These are phyloP conservation scores for Oryzaephilus surinamensis DNA, from an alignment of 1,140 invertebrate species.

Conservation along the genomic window DNA sequence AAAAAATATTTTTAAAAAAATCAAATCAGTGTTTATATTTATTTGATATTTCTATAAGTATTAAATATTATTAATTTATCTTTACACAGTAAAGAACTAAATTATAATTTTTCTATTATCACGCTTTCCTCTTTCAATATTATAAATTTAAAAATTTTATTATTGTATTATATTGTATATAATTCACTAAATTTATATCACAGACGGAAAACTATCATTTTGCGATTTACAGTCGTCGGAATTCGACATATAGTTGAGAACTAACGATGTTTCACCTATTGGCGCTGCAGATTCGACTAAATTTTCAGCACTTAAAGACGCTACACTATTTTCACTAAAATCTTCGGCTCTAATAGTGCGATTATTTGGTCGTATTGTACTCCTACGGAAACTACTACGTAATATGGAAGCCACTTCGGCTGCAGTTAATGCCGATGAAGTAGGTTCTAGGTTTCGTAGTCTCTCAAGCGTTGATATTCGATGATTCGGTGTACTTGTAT, in stretches of 20 bases:
- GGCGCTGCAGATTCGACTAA: conserved; percentile 48
- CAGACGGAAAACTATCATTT: conserved; percentile 14
- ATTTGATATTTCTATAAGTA: no score
- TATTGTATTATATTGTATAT: no score
- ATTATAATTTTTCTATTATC: no score
- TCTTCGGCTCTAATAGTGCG: conserved; percentile 4
- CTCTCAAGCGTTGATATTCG: conserved; percentile 22
- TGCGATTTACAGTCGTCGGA: conserved; percentile 11
- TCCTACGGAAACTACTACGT: conserved; percentile 46
- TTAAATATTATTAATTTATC: no score
- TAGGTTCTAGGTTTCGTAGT: conserved; percentile 17
- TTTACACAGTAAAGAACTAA: no score
- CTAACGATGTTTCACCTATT: conserved; percentile 43
- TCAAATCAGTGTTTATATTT: no score
- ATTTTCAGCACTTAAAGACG: conserved; percentile 42
- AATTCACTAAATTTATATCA: conserved; percentile 24
- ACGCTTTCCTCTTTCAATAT: no score
- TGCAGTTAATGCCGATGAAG: conserved; percentile 40
- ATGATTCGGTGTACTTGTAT: conserved; percentile 2
- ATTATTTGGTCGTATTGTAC: conserved; percentile 23
- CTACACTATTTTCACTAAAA: conserved; percentile 26
- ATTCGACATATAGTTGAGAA: conserved; percentile 26
- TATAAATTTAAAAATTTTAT: no score
- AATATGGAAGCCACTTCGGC: conserved; percentile 47
- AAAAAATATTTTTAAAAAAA: conserved; percentile 7